phyloP scores from a whole-genome alignment of 2,113 vertebrate genomes.

The Thermophis baileyi region DNA sequence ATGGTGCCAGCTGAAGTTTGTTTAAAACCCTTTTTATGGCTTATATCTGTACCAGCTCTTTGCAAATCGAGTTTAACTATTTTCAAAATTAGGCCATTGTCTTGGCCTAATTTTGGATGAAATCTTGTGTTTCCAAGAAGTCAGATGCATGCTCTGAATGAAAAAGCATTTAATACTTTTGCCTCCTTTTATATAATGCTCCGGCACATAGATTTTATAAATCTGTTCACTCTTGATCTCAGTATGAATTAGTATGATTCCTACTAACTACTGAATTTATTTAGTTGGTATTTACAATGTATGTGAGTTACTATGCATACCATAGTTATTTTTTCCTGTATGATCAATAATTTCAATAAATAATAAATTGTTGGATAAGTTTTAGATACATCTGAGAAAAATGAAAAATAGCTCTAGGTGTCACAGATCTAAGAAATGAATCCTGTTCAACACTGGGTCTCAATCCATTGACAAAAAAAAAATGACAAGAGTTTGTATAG shows the following conservation, averaged over 20 bases:
- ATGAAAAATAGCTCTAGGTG: neutral
- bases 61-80: neutral
- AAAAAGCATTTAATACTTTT: neutral
- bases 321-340: neutral
- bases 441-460: neutral
- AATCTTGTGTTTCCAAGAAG: neutral
- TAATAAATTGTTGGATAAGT: neutral
- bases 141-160: neutral
- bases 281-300: neutral
- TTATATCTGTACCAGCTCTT: neutral
- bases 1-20: conserved; percentile 10
- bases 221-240: neutral
- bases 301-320: neutral
- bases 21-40: neutral
- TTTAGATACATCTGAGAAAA: neutral
- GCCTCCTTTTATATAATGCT: neutral
- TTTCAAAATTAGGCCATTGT: neutral
- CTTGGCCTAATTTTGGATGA: no score
- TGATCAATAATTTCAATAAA: neutral
- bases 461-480: neutral
- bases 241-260: neutral
- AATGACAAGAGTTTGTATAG: neutral
- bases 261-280: neutral
- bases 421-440: neutral
- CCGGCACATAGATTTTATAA: neutral